These are phyloP conservation scores for Podocnemis expansa DNA, from an alignment of 2,113 vertebrate species.

Conservation along the genomic window DNA sequence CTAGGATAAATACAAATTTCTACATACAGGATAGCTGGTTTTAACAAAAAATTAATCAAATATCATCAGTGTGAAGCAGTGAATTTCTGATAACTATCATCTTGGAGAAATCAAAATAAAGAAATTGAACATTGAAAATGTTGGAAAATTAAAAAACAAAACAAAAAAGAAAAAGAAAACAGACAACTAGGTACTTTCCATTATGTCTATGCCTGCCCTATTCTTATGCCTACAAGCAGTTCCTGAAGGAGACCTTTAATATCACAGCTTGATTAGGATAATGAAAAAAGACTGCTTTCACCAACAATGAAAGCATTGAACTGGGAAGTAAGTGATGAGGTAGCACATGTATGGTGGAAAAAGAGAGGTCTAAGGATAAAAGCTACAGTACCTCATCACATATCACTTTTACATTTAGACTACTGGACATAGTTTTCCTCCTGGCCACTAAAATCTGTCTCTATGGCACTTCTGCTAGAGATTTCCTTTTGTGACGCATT, in stretches of 20 bases:
- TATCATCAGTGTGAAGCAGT: background rate
- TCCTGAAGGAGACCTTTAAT: constrained; percentile 30
- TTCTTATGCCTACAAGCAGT: background rate
- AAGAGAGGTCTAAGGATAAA: background rate
- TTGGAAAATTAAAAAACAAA: too few relatives aligned
- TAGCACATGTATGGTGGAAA: background rate
- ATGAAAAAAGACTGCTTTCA: constrained; percentile 39
- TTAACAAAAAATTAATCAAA: background rate
- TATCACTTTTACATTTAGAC: background rate
- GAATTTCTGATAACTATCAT: background rate
- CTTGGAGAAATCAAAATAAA: constrained; percentile 9
- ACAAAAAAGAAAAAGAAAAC: too few relatives aligned
- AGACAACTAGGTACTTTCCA: background rate
- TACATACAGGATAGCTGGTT: background rate
- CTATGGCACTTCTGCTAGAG: fast-evolving
- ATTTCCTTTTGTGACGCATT: background rate
- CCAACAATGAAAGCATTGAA: constrained; percentile 5
- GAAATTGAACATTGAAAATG: background rate
- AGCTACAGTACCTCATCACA: background rate
- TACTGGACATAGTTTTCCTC: background rate
- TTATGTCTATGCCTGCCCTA: background rate
- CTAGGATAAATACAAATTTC: background rate
- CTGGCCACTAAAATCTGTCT: background rate
- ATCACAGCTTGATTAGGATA: background rate
- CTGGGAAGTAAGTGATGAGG: background rate